Evolutionary conservation across 2,888 invertebrate species (phyloP).

Genomic region (Lepeophtheirus nordmannii): DNA sequence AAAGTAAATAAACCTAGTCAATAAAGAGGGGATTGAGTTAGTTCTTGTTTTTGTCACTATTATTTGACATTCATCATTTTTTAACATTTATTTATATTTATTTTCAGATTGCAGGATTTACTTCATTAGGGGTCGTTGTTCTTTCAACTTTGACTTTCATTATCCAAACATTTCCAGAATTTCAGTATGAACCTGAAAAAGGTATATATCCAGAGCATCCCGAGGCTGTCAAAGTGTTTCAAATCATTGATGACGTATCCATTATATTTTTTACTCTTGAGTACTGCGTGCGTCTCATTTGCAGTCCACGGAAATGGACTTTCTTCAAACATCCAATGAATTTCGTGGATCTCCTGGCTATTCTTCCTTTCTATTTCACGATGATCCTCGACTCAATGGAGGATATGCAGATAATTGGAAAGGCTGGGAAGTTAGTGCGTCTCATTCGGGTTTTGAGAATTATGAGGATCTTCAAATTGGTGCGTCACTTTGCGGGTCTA

Average conservation of each 20-base stretch:
- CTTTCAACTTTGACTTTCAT: slow-evolving; percentile 18
- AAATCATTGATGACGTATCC: slow-evolving; percentile 1
- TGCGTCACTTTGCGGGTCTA: slow-evolving; percentile 19
- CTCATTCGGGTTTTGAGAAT: slow-evolving; percentile 14
- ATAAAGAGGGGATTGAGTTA: background rate
- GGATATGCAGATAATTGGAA: slow-evolving; percentile 19
- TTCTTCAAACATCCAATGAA: slow-evolving; percentile 3
- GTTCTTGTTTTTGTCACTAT: background rate
- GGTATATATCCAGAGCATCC: slow-evolving; percentile 4
- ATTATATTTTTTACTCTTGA: background rate
- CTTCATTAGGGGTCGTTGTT: slow-evolving; percentile 6
- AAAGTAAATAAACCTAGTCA: background rate
- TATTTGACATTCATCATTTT: background rate
- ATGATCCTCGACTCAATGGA: slow-evolving; percentile 8
- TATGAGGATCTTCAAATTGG: slow-evolving; percentile 18
- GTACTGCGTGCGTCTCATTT: background rate
- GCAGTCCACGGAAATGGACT: slow-evolving; percentile 5
- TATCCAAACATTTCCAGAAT: slow-evolving; percentile 1
- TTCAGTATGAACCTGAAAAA: background rate
- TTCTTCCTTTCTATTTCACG: slow-evolving; percentile 6
- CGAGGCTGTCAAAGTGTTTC: background rate
- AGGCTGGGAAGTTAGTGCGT: slow-evolving; percentile 14
- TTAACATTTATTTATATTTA: background rate
- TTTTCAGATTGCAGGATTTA: slow-evolving; percentile 1
- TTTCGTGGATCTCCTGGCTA: slow-evolving; percentile 4